These are phyloP conservation scores for Paguma larvata DNA, from an alignment of 2,797 vertebrate species.

Conservation along the genomic window DNA sequence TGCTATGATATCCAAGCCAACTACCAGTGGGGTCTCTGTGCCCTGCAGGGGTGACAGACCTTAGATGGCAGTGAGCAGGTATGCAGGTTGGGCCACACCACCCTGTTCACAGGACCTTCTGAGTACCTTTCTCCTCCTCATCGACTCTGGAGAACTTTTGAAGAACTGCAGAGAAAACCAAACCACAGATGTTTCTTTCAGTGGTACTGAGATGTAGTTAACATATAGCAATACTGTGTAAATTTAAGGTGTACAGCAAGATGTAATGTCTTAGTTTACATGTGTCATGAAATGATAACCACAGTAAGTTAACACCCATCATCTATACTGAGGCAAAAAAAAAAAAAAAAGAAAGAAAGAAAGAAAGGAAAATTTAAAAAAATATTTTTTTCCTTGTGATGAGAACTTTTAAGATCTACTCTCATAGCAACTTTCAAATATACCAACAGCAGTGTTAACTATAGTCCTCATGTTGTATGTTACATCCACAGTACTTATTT, in stretches of 20 bases:
- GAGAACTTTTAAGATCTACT: background rate
- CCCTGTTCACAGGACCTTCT: background rate
- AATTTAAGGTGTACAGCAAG: background rate
- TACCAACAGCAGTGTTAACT: background rate
- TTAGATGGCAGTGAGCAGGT: background rate
- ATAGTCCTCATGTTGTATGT: background rate
- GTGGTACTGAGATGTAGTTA: background rate
- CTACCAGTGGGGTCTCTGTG: fast-evolving
- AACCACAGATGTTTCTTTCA: background rate
- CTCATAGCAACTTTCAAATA: background rate
- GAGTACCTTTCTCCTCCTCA: background rate
- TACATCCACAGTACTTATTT: background rate
- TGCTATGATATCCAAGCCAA: background rate
- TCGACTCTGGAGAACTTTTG: background rate
- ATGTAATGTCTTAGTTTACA: background rate
- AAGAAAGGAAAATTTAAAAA: background rate
- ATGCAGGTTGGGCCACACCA: fast-evolving
- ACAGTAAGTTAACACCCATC: background rate
- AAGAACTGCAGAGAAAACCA: background rate
- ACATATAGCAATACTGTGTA: background rate
- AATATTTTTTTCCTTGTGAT: background rate
- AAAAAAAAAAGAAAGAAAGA: background rate
- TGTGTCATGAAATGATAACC: background rate
- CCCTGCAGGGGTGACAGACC: fast-evolving
- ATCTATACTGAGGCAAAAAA: background rate